Percentiles rank a stretch among this genome's conserved stretches.
phyloP scores from a whole-genome alignment of 2,888 invertebrate species.

The Apomyelois bistriatella region DNA sequence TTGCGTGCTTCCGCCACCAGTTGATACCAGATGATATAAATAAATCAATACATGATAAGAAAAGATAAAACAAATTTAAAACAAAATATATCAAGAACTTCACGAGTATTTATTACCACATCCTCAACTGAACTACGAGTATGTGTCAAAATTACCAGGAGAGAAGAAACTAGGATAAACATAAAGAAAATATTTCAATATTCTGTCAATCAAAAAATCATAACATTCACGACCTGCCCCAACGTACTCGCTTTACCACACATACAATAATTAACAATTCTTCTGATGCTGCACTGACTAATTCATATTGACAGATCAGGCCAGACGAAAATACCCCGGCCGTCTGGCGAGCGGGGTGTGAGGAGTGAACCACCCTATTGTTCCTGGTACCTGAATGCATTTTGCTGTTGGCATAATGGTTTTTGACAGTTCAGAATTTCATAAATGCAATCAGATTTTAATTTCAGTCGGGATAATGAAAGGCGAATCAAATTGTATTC shows the following conservation, averaged over 20 bases:
- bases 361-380: slow-evolving; percentile 34
- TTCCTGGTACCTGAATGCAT: slow-evolving; percentile 37
- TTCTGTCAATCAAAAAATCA: too few species aligned
- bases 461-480: neutral
- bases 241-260: slow-evolving; percentile 20
- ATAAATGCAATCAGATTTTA: slow-evolving; percentile 24
- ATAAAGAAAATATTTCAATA: too few species aligned
- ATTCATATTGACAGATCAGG: slow-evolving; percentile 77
- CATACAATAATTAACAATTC: slow-evolving; percentile 47
- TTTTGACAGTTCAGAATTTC: slow-evolving; percentile 54
- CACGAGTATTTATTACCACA: too few species aligned
- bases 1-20: too few species aligned
- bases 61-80: too few species aligned
- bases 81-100: too few species aligned
- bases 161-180: too few species aligned
- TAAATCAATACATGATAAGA: too few species aligned
- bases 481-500: too few species aligned
- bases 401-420: slow-evolving; percentile 55
- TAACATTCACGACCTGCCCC: slow-evolving; percentile 40
- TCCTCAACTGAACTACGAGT: too few species aligned
- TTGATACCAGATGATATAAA: too few species aligned
- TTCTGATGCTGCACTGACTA: slow-evolving; percentile 55
- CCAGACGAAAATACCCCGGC: slow-evolving; percentile 70
- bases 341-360: slow-evolving; percentile 44
- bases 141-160: too few species aligned